Conservation (phyloP, 2,113 vertebrate species). For the Mastomys natalensis region DNA sequence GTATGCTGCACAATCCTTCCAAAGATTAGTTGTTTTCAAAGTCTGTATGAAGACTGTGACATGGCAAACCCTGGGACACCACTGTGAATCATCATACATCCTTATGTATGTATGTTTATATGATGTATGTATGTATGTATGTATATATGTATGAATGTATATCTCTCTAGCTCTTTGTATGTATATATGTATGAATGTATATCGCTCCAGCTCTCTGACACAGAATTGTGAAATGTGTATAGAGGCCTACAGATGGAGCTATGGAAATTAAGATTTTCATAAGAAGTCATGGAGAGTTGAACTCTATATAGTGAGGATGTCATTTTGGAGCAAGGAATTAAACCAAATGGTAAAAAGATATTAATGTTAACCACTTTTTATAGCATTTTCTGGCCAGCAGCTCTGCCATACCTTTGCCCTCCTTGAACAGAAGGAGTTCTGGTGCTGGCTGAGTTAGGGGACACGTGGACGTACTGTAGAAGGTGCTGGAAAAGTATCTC, state of each 20-base stretch:
- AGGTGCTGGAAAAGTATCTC: background rate
- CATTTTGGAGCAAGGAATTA: background rate
- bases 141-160: background rate
- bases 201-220: background rate
- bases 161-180: too few relatives aligned
- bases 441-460: background rate
- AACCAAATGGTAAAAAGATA: background rate
- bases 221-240: background rate
- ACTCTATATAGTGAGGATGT: too few relatives aligned
- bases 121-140: background rate
- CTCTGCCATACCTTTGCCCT: background rate
- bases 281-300: background rate
- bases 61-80: background rate
- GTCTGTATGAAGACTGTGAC: background rate
- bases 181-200: background rate
- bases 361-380: background rate
- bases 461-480: background rate
- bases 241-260: background rate
- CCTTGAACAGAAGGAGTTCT: background rate
- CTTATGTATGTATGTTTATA: background rate
- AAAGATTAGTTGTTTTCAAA: background rate
- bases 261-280: background rate
- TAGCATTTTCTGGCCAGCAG: background rate
- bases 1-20: background rate
- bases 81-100: background rate